phyloP scores from a whole-genome alignment of 1,140 invertebrate genomes.

The Phthorimaea operculella region DNA sequence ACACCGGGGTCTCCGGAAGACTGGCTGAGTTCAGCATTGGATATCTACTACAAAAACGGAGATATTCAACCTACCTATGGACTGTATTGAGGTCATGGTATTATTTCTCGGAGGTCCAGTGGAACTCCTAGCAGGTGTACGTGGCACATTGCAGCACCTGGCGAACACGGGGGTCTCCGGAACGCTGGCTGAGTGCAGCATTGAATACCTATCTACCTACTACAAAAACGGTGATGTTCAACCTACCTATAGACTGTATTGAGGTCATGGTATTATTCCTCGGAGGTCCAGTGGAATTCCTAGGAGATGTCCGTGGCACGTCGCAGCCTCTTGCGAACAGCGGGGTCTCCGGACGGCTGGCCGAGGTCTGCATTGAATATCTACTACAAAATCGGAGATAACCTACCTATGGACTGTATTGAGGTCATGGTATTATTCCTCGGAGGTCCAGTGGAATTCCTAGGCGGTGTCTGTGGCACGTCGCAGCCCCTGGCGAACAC shows the following conservation, averaged over 20 bases:
- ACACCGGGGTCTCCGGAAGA: constrained; percentile 84
- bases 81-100: constrained; percentile 71
- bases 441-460: constrained; percentile 71
- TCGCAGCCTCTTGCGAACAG: constrained; percentile 84
- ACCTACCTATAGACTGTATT: constrained; percentile 66
- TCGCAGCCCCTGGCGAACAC: constrained; percentile 84
- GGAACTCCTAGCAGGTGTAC: constrained; percentile 75
- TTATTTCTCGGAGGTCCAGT: constrained; percentile 73
- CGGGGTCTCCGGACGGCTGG: constrained; percentile 84
- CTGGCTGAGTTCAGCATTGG: constrained; percentile 83
- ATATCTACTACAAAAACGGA: too few relatives aligned
- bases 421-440: constrained; percentile 72
- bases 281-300: constrained; percentile 71
- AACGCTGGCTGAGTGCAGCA: constrained; percentile 84
- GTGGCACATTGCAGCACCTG: constrained; percentile 79
- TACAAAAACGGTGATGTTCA: too few relatives aligned
- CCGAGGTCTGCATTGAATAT: constrained; percentile 77
- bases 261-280: constrained; percentile 72
- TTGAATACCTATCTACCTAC: too few relatives aligned
- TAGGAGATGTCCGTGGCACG: constrained; percentile 78
- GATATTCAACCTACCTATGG: constrained; percentile 45
- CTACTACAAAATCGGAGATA: background rate
- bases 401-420: constrained; percentile 66
- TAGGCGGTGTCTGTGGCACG: constrained; percentile 78
- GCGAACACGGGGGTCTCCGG: constrained; percentile 87